Base-by-base conservation (phyloP, 2,888 invertebrate species). In the Hypomecis atomaria region DNA sequence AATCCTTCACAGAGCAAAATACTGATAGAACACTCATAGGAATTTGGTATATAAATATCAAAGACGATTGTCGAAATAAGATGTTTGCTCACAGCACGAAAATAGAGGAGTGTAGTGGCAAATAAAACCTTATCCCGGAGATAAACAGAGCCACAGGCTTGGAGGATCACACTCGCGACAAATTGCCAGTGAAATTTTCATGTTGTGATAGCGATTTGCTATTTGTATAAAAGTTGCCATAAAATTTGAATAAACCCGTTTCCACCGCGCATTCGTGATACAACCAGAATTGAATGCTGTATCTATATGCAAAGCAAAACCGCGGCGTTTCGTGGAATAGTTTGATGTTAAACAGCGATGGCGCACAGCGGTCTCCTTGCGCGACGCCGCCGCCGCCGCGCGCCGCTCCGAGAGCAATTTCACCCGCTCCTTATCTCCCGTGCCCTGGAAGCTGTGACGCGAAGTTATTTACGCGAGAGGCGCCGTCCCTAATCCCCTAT, bases 401-500 rank as follows among this genome's bases (percentile, higher is more conserved):
- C 78, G 76, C 78, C 76, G 78, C 81, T 75, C 36, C 23, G 80
- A 78, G 83, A 77, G 84, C 88, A 89, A 90, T 90, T 85, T 83
- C 86, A 79, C 82, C 80, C 80, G 79, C 79, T 69, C 89, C 54
- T 92, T 92, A 90, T 90, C 91, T 86, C 81, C 74, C 79, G 75
- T 77, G 72, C 77, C 83, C 84, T 81, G 79, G 78, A 79, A 75
- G 82, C 84, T 74, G 75, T 89, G 90, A 89, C 90, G 88, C 86
- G 81, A 81, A 79, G 86, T 90, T 92, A 92, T 92, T 92, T 92
- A 92, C 91, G 90, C 88, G 83, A 81, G 76, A 83, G 82, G 81
- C 88, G 84, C 85, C 87, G 78, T 85, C 89, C 89, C 84, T 91
- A 92, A 92, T 90, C 92, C 89, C 86, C 92, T 92, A 91, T 92